These are phyloP conservation scores for Desoria tigrina DNA, from an alignment of 2,888 invertebrate species.

Conservation along the genomic window DNA sequence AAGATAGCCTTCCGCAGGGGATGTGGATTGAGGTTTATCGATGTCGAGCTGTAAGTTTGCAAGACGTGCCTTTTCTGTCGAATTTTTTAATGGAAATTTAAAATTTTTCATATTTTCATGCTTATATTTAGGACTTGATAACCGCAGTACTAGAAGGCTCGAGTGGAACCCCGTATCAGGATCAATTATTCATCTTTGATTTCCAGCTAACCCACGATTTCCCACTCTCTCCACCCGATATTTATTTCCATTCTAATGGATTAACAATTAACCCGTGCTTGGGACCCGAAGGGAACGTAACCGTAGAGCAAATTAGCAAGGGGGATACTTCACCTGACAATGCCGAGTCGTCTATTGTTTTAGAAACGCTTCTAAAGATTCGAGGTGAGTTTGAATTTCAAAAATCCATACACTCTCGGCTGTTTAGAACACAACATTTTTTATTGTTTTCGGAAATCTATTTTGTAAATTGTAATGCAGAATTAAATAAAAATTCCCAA, in stretches of 20 bases:
- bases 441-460: too few relatives aligned
- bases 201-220: constrained; percentile 87
- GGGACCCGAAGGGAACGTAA: constrained; percentile 28
- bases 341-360: background rate
- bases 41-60: constrained; percentile 22
- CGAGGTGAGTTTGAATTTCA: too few relatives aligned
- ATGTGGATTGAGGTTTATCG: constrained; percentile 34
- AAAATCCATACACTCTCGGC: too few relatives aligned
- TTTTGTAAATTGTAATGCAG: too few relatives aligned
- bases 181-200: constrained; percentile 90
- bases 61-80: too few relatives aligned
- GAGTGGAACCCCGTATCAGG: constrained; percentile 87
- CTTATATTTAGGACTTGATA: constrained; percentile 68
- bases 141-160: constrained; percentile 92
- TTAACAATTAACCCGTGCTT: constrained; percentile 21
- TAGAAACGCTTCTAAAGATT: background rate
- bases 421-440: constrained; percentile 8
- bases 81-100: background rate
- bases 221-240: constrained; percentile 82
- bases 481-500: too few relatives aligned
- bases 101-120: background rate
- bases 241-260: constrained; percentile 64
- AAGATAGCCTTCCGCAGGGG: constrained; percentile 17
- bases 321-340: too few relatives aligned
- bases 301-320: constrained; percentile 8